phyloP scores from a whole-genome alignment of 2,113 vertebrate genomes.

The Todiramphus saurophagus region DNA sequence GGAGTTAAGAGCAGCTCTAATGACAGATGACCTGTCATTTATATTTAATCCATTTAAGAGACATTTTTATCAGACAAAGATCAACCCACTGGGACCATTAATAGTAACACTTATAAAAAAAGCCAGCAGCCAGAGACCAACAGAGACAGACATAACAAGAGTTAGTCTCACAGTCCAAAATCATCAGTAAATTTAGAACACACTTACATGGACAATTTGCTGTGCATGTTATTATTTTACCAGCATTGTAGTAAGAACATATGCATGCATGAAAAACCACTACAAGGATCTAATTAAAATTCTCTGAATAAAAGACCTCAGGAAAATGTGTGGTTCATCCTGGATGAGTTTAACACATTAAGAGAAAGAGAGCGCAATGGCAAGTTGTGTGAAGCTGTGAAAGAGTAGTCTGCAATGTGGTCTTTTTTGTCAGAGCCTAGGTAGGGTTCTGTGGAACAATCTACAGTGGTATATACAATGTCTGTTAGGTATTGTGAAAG shows the following conservation, averaged over 20 bases:
- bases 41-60: constrained; percentile 41
- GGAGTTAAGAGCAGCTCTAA: not conserved
- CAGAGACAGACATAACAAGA: constrained; percentile 31
- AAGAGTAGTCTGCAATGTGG: rapidly evolving
- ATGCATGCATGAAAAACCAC: not conserved
- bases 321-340: not conserved
- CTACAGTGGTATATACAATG: not conserved
- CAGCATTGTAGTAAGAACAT: not conserved
- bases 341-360: not conserved
- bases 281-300: not conserved
- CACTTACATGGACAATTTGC: not conserved
- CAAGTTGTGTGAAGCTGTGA: not conserved
- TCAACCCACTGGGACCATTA: constrained; percentile 23
- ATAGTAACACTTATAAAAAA: constrained; percentile 32
- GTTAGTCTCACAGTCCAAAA: not conserved
- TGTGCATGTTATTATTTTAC: not conserved
- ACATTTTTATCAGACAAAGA: not conserved
- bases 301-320: not conserved
- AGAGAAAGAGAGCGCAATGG: not conserved
- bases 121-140: not conserved
- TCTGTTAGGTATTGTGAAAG: not conserved
- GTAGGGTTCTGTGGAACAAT: not conserved
- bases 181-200: constrained; percentile 47
- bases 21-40: not conserved
- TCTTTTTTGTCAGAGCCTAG: not conserved